Evolutionary conservation across 1,140 invertebrate species (phyloP).

Genomic region (Drosophila arizonae): DNA sequence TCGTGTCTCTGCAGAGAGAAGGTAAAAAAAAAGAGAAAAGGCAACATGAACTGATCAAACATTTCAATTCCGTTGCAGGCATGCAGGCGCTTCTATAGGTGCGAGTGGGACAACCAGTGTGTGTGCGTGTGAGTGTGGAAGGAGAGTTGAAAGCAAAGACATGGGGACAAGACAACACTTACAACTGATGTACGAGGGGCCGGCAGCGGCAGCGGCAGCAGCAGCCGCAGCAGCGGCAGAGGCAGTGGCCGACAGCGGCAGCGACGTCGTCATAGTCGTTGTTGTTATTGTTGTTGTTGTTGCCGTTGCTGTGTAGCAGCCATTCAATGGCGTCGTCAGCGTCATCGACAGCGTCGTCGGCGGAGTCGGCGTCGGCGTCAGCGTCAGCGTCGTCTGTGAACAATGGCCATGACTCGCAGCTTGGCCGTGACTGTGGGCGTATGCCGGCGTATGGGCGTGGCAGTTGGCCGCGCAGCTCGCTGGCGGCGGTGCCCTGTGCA

Average conservation of each 20-base stretch:
- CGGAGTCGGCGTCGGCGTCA: constrained; percentile 26
- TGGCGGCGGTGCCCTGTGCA: constrained; percentile 82
- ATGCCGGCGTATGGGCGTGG: constrained; percentile 35
- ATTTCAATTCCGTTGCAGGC: constrained; percentile 37
- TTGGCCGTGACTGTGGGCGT: constrained; percentile 30
- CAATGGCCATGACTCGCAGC: constrained; percentile 21
- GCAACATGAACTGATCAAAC: constrained; percentile 31
- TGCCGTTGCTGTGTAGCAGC: constrained; percentile 11
- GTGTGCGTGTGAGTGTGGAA: not conserved
- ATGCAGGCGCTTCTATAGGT: constrained; percentile 19
- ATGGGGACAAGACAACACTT: constrained; percentile 63
- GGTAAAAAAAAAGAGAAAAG: not conserved
- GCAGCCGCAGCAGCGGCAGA: constrained; percentile 40
- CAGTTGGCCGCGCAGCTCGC: constrained; percentile 72
- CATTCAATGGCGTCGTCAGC: constrained; percentile 30
- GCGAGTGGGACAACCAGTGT: constrained; percentile 3
- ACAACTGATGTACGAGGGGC: constrained; percentile 76
- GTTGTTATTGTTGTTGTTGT: constrained; percentile 27
- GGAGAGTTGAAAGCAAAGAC: constrained; percentile 8
- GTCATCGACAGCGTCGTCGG: constrained; percentile 33
- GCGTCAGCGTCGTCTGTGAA: constrained; percentile 30
- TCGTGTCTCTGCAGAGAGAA: not conserved
- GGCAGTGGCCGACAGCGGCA: constrained; percentile 38
- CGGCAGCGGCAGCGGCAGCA: constrained; percentile 32
- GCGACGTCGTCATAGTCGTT: constrained; percentile 45